Evolutionary conservation across 1,140 invertebrate genomes (phyloP).

Genomic region (Heliothis virescens): DNA sequence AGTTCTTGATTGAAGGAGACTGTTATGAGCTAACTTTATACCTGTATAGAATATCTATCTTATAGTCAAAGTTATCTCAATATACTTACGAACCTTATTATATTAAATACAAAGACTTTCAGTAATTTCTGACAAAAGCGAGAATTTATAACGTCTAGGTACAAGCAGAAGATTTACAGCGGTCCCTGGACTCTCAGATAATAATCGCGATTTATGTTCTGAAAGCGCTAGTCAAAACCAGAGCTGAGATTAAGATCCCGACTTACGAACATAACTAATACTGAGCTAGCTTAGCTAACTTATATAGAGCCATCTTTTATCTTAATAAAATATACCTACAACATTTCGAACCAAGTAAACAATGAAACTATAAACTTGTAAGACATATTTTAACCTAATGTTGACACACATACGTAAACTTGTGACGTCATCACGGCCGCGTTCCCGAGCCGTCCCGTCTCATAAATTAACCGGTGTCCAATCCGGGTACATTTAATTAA

Average conservation of each 20-base stretch:
- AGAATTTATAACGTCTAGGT: not conserved
- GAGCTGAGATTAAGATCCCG: not conserved
- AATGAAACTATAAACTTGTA: no score
- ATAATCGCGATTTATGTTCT: slow-evolving; percentile 6
- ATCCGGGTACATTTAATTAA: slow-evolving; percentile 37
- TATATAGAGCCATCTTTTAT: no score
- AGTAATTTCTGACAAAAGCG: not conserved
- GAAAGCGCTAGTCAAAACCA: not conserved
- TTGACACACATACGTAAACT: not conserved
- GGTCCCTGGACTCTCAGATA: not conserved
- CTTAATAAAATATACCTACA: no score
- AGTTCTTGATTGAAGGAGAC: not conserved
- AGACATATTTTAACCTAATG: no score
- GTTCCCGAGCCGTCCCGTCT: not conserved
- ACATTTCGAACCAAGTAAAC: not conserved
- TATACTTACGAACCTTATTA: no score
- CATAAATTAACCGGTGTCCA: slow-evolving; percentile 15
- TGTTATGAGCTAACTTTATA: no score
- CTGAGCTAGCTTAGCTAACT: not conserved
- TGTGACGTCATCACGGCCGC: not conserved
- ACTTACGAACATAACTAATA: not conserved
- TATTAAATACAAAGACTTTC: not conserved
- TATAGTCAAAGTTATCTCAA: no score
- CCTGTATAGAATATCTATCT: no score
- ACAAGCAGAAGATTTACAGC: not conserved